Evolutionary conservation across 2,797 vertebrate species (phyloP).

Genomic region (Muscicapa comitata): DNA sequence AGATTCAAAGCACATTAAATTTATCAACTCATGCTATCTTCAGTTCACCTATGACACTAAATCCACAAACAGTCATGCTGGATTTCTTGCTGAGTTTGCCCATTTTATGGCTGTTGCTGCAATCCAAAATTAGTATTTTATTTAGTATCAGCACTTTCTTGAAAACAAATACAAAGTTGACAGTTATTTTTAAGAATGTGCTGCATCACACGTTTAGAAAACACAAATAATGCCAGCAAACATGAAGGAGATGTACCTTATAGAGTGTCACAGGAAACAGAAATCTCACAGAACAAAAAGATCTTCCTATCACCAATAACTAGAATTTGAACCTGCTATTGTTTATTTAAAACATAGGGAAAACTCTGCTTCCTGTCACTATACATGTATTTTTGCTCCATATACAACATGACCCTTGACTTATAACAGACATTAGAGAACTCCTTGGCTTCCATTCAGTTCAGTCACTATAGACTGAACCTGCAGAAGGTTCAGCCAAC

Average conservation of each 20-base stretch:
- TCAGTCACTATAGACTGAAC: neutral
- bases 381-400: conserved; percentile 9
- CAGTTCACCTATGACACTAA: conserved; percentile 33
- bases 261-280: conserved; percentile 44
- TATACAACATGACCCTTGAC: conserved; percentile 34
- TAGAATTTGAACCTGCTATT: neutral
- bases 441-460: neutral
- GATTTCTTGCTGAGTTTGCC: neutral
- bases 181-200: conserved; percentile 37
- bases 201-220: conserved; percentile 47
- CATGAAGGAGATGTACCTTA: conserved; percentile 3
- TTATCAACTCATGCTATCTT: neutral
- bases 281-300: conserved; percentile 33
- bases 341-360: conserved; percentile 5
- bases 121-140: conserved; percentile 15
- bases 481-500: conserved; percentile 41
- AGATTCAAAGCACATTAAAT: neutral
- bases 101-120: neutral
- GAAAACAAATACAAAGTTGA: conserved; percentile 30
- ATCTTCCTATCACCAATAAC: conserved; percentile 18
- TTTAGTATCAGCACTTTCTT: conserved; percentile 50
- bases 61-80: neutral
- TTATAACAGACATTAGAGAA: neutral
- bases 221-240: neutral
- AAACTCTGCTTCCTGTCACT: conserved; percentile 39